Percentiles rank a stretch among this genome's conserved stretches.
phyloP scores from a whole-genome alignment of 2,888 invertebrate species.

The Carterocephalus palaemon region DNA sequence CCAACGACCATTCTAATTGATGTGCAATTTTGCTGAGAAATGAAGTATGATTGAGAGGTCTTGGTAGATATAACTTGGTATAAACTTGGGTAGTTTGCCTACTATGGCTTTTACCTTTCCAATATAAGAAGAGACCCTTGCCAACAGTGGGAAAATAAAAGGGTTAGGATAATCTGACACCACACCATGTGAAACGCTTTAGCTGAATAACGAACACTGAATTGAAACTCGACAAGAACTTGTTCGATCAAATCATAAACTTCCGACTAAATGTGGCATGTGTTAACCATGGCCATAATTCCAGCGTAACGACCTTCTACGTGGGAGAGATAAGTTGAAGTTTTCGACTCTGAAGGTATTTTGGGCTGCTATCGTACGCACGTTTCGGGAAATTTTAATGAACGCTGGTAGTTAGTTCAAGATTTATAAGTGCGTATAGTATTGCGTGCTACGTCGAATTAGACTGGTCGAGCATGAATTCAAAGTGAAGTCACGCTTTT shows the following conservation, averaged over 20 bases:
- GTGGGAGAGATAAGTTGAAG: conserved; percentile 75
- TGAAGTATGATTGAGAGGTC: too few species aligned
- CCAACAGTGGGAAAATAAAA: too few species aligned
- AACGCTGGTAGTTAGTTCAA: conserved; percentile 55
- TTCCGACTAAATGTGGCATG: conserved; percentile 76
- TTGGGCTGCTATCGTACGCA: conserved; percentile 65
- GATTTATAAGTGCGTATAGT: conserved; percentile 49
- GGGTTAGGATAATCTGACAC: too few species aligned
- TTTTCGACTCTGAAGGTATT: conserved; percentile 63
- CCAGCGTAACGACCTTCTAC: conserved; percentile 71
- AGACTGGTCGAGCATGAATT: conserved; percentile 40
- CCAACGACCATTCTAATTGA: too few species aligned
- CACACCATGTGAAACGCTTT: too few species aligned
- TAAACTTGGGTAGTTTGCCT: too few species aligned
- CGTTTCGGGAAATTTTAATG: conserved; percentile 72
- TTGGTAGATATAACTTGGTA: too few species aligned
- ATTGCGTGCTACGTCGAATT: conserved; percentile 34
- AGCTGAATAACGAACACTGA: too few species aligned
- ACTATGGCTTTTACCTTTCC: too few species aligned
- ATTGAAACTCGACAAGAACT: conserved; percentile 63
- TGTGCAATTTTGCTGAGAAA: too few species aligned
- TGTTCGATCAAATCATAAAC: conserved; percentile 68
- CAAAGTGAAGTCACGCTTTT: too few species aligned
- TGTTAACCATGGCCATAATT: conserved; percentile 75
- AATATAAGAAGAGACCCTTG: too few species aligned